Evolutionary conservation across 2,113 vertebrate genomes (phyloP), one percentile per base, ranked within the genome.

Genomic region (Nyctibius bracteatus): DNA sequence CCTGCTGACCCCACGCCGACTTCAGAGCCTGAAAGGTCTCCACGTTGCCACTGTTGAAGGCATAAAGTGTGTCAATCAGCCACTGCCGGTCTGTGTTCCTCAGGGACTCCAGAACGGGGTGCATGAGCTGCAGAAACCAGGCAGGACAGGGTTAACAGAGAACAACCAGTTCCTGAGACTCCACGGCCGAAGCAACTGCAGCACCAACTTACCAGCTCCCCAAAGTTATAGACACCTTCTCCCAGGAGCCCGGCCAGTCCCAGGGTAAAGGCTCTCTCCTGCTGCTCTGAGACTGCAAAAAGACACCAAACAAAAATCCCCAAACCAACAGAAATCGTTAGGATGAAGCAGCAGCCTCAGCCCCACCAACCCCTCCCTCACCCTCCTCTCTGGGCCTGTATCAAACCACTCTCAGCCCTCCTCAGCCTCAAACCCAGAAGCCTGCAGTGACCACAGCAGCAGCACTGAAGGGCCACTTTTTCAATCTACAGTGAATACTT

Each of bases 211-310:
- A 99, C 99, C 93, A 99, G 98, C 93, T 99, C 99, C 88, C 99
- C 99, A 1, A 99, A 99, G 98, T 99, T 99, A 95, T 99, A 99
- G 77, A 99, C 99, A 3, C 99, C 99, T 96, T 99, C 99, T 17
- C 99, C 99, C 11, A 99, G 93, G 30, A 99, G 98, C 51, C 99
- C 99, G 0, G 99, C 99, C 88, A 99, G 98, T 1, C 99, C 99
- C 71, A 99, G 96, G 0, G 99, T 99, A 96, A 99, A 99, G 12
- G 99, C 99, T 97, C 99, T 97, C 94, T 99, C 99, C 96, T 99
- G 99, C 81, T 99, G 99, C 97, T 99, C 99, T 1, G 99, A 98
- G 71, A 99, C 99, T 99, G 94, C 3, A 2, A 20, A 10, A 23
- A 27, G 43, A 27, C 41, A 43, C 20, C 18, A 37, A 6, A 33